A percentile compares a stretch with the other conserved stretches of the same genome.
Conservation (phyloP, 1,140 invertebrate species). For the Heliothis subflexa region DNA sequence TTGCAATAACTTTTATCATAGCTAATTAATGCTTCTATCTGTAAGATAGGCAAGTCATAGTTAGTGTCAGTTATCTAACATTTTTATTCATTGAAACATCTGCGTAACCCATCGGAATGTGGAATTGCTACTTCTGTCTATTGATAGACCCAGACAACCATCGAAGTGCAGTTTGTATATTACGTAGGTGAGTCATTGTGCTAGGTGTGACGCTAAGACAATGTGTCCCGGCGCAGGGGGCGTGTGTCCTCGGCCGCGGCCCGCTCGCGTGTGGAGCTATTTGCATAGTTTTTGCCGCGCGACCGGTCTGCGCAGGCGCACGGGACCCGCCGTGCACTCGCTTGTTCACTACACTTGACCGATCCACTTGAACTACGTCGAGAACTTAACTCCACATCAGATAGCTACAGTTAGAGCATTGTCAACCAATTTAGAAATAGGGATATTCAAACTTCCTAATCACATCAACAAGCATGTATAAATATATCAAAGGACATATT, state of each 20-base stretch:
- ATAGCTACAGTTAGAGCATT: not conserved
- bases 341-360: not conserved
- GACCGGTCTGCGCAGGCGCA: slow-evolving; percentile 28
- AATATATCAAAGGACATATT: not conserved
- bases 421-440: not conserved
- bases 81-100: too few relatives aligned
- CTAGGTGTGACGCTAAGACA: not conserved
- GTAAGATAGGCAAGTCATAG: too few relatives aligned
- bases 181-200: not conserved
- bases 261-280: slow-evolving; percentile 2
- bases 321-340: not conserved
- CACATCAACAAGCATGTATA: not conserved
- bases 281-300: slow-evolving; percentile 31
- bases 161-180: not conserved
- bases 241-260: not conserved
- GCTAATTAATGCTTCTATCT: too few relatives aligned
- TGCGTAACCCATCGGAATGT: too few relatives aligned
- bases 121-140: too few relatives aligned
- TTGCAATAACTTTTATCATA: too few relatives aligned
- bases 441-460: too few relatives aligned
- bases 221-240: not conserved
- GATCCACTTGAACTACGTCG: not conserved
- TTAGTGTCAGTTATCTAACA: too few relatives aligned
- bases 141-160: not conserved
- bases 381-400: not conserved